Percentiles rank a stretch among this genome's conserved stretches.
Conservation (phyloP, 2,113 vertebrate species). For the Ammodytes dubius region DNA sequence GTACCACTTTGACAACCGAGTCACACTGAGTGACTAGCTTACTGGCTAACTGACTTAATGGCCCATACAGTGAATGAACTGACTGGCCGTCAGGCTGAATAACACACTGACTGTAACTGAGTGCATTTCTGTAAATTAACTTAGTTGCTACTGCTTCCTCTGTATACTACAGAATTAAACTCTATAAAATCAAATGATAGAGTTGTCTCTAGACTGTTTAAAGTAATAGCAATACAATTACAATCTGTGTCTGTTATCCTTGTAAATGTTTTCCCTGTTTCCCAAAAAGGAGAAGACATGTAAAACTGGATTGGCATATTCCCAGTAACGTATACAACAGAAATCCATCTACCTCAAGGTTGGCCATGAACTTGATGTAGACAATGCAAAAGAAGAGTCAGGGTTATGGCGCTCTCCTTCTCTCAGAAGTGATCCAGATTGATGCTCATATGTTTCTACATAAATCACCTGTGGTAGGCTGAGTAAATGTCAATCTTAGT, state of each 20-base stretch:
- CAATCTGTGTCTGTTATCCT: background rate
- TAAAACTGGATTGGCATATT: background rate
- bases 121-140: background rate
- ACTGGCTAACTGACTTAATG: conserved; percentile 35
- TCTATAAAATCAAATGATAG: background rate
- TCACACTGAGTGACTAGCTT: no score
- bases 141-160: background rate
- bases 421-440: conserved; percentile 12
- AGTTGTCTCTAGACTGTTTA: background rate
- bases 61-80: background rate
- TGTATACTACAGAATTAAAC: background rate
- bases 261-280: background rate
- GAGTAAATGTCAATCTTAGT: background rate
- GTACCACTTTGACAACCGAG: conserved; percentile 30
- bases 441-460: background rate
- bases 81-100: conserved; percentile 34
- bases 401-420: conserved; percentile 14
- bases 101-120: background rate
- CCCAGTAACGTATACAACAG: conserved; percentile 1
- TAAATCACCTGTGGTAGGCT: background rate
- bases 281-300: background rate
- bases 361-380: conserved; percentile 13
- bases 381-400: conserved; percentile 8
- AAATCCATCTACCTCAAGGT: conserved; percentile 23
- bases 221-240: background rate